Conservation (phyloP, 2,797 vertebrate genomes). For the Rhinatrema bivittatum region DNA sequence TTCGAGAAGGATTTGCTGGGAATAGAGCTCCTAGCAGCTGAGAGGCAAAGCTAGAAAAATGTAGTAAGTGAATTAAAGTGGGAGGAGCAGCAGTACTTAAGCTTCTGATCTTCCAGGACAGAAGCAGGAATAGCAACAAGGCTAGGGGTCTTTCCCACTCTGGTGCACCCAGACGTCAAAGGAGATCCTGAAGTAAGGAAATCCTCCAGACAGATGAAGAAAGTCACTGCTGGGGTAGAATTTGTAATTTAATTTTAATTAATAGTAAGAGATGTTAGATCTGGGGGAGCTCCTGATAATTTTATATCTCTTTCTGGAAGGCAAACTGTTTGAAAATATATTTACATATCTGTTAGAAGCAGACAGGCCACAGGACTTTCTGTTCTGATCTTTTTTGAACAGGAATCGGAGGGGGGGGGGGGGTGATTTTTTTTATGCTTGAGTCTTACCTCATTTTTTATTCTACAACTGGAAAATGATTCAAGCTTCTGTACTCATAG, state of each 20-base stretch:
- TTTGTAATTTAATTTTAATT: neutral
- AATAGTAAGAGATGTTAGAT: neutral
- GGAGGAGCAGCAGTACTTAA: neutral
- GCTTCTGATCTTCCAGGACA: neutral
- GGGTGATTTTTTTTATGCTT: too few relatives aligned
- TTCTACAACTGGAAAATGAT: too few relatives aligned
- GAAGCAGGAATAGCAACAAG: neutral
- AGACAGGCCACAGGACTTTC: too few relatives aligned
- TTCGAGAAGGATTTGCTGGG: neutral
- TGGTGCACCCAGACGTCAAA: neutral
- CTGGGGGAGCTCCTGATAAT: constrained; percentile 1
- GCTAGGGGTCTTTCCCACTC: neutral
- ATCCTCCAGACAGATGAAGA: constrained; percentile 4
- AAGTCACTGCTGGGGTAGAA: too few relatives aligned
- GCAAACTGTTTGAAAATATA: constrained; percentile 6
- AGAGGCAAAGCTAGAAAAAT: neutral
- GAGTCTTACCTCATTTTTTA: too few relatives aligned
- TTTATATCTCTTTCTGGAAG: constrained; percentile 4
- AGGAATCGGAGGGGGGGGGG: too few relatives aligned
- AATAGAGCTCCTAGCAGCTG: neutral
- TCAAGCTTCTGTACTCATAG: too few relatives aligned
- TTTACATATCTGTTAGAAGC: too few relatives aligned
- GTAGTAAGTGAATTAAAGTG: neutral
- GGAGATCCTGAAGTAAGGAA: neutral
- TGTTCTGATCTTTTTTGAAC: too few relatives aligned